phyloP scores from a whole-genome alignment of 2,888 invertebrate genomes.

The Allacma fusca region DNA sequence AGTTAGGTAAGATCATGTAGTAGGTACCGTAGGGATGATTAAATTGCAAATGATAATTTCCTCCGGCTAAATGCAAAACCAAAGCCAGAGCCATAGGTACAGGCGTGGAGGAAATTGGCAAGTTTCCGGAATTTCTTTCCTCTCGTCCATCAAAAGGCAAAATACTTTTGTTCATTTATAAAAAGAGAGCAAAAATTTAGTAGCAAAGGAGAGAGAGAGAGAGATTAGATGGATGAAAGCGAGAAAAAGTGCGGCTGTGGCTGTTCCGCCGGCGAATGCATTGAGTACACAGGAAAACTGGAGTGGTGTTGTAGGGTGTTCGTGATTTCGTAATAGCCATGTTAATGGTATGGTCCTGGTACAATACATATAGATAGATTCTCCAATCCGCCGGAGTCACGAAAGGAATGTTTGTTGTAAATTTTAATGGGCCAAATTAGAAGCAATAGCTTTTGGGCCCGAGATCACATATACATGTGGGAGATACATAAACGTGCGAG shows the following conservation, averaged over 20 bases:
- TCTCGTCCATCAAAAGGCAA: constrained; percentile 16
- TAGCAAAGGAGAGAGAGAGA: background rate
- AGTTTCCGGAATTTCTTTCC: constrained; percentile 20
- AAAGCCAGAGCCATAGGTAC: background rate
- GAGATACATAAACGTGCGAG: background rate
- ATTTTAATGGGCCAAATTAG: constrained; percentile 36
- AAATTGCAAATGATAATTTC: too few species aligned
- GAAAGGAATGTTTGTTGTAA: constrained; percentile 34
- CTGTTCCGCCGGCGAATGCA: constrained; percentile 4
- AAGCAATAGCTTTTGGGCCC: constrained; percentile 27
- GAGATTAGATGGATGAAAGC: background rate
- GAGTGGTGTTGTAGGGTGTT: background rate
- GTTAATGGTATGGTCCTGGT: background rate
- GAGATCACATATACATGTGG: background rate
- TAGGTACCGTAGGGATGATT: background rate
- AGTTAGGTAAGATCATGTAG: constrained; percentile 7
- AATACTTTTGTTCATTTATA: constrained; percentile 1
- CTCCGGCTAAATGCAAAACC: too few species aligned
- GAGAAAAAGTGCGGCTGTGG: background rate
- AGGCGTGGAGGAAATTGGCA: constrained; percentile 16
- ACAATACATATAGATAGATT: background rate
- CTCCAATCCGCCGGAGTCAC: constrained; percentile 16
- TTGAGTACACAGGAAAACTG: background rate
- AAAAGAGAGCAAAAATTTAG: constrained; percentile 1
- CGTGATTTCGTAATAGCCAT: background rate